These are phyloP conservation scores for Pseudonaja textilis DNA, from an alignment of 2,113 vertebrate genomes.

Conservation along the genomic window DNA sequence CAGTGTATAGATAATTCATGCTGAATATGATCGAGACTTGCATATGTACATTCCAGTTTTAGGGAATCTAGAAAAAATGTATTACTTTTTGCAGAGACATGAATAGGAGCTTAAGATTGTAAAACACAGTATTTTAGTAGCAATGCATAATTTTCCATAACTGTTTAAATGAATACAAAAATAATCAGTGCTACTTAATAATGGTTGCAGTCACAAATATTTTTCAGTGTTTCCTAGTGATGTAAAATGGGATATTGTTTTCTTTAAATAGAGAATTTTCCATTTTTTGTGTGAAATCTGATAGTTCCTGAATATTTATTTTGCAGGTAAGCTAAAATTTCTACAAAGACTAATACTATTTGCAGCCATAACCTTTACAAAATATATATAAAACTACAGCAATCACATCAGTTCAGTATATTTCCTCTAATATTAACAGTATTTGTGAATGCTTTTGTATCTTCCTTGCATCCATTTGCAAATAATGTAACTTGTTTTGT, in stretches of 20 bases:
- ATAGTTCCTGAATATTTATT: not conserved
- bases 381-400: not conserved
- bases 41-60: not conserved
- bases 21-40: not conserved
- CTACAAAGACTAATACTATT: not conserved
- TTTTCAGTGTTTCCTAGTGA: fast-evolving
- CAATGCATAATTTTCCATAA: not conserved
- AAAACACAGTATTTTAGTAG: not conserved
- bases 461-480: not conserved
- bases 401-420: not conserved
- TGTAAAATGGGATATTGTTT: fast-evolving
- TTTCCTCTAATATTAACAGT: not conserved
- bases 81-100: not conserved
- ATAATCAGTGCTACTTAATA: not conserved
- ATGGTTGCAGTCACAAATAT: not conserved
- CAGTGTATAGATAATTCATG: not conserved
- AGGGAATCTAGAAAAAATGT: not conserved
- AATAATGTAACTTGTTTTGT: not conserved
- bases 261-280: not conserved
- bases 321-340: not conserved
- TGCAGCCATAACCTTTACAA: not conserved
- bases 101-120: not conserved
- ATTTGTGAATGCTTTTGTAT: not conserved
- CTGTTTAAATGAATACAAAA: not conserved
- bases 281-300: not conserved